Conservation (phyloP, 1,140 invertebrate species). For the Aphaenogaster ashmeadi region DNA sequence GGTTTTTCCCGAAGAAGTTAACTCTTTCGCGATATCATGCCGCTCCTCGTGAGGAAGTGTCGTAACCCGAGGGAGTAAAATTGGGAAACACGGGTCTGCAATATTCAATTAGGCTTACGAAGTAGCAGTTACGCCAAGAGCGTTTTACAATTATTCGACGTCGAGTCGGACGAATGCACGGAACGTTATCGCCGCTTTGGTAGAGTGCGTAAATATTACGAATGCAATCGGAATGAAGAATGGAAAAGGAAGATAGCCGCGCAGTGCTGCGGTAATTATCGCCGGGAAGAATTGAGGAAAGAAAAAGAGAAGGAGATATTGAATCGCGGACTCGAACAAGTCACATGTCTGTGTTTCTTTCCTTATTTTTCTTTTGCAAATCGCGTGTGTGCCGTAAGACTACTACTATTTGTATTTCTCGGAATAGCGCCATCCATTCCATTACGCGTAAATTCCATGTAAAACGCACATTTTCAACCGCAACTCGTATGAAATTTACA, state of each 20-base stretch:
- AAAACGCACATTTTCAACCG: background rate
- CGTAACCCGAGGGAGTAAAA: background rate
- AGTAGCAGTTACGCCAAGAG: background rate
- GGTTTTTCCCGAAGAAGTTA: conserved; percentile 48
- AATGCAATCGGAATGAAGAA: background rate
- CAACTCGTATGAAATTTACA: background rate
- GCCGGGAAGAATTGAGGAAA: background rate
- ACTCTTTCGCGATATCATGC: background rate
- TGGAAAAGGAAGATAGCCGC: background rate
- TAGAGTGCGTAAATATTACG: background rate
- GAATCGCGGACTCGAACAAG: background rate
- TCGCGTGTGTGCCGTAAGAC: background rate
- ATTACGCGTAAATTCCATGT: background rate
- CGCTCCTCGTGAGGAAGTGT: background rate
- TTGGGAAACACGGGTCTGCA: background rate
- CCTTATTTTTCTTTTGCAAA: background rate
- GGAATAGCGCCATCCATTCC: background rate
- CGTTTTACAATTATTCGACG: background rate
- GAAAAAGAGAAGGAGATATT: background rate
- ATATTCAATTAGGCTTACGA: background rate
- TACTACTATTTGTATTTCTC: conserved; percentile 22
- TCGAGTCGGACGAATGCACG: background rate
- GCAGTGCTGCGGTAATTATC: conserved; percentile 8
- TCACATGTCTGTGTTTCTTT: background rate
- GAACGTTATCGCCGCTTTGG: background rate